Evolutionary conservation across 2,113 vertebrate genomes (phyloP).

Genomic region (Montifringilla adamsi): DNA sequence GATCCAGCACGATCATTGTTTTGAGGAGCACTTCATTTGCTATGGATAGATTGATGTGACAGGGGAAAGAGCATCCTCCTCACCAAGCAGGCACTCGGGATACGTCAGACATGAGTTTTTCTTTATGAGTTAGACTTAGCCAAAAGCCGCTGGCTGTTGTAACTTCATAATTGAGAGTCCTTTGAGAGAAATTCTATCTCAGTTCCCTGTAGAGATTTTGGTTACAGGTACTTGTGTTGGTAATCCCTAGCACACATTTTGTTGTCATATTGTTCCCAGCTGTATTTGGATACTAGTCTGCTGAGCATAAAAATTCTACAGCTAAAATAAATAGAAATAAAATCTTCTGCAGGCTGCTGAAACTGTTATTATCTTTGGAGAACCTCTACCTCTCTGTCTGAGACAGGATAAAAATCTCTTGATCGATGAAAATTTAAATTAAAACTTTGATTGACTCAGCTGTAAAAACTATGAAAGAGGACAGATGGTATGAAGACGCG

Average conservation of each 20-base stretch:
- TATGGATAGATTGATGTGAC: background rate
- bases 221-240: background rate
- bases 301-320: background rate
- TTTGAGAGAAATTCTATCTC: background rate
- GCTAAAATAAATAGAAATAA: background rate
- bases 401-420: background rate
- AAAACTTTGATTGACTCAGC: background rate
- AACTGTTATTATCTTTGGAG: background rate
- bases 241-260: background rate
- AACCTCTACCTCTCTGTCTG: background rate
- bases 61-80: background rate
- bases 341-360: background rate
- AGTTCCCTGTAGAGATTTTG: background rate
- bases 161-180: background rate
- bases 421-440: background rate
- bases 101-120: background rate
- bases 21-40: background rate
- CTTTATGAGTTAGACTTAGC: background rate
- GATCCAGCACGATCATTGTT: background rate
- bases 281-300: background rate
- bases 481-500: background rate
- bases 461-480: background rate
- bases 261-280: background rate
- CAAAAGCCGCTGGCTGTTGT: background rate
- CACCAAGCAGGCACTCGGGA: background rate